These are phyloP conservation scores for Poicephalus meyeri DNA, from an alignment of 2,113 vertebrate genomes.

Conservation along the genomic window DNA sequence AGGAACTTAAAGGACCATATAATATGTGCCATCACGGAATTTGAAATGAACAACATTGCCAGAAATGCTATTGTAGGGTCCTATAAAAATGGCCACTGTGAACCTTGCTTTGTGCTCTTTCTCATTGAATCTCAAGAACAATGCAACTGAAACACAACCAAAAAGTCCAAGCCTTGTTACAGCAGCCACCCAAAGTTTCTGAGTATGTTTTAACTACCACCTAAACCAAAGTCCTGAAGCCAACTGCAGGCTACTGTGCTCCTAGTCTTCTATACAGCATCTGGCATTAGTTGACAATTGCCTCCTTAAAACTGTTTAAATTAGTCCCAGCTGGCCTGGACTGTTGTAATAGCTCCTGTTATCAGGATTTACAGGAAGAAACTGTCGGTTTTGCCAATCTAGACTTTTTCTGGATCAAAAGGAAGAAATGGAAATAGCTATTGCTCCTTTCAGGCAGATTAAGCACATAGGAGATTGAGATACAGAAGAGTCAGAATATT, in stretches of 20 bases:
- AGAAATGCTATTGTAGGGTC: background rate
- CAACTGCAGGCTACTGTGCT: background rate
- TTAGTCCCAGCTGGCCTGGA: background rate
- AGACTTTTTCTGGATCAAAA: background rate
- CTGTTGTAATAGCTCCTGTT: background rate
- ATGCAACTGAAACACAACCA: background rate
- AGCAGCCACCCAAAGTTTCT: background rate
- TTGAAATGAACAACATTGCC: background rate
- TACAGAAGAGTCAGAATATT: background rate
- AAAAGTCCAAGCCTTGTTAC: background rate
- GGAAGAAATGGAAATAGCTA: background rate
- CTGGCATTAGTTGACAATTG: background rate
- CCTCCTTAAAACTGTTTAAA: background rate
- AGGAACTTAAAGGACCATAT: background rate
- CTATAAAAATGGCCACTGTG: background rate
- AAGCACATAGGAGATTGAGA: background rate
- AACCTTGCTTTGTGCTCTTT: background rate
- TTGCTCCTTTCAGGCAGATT: background rate
- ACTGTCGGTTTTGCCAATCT: background rate
- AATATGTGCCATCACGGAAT: background rate
- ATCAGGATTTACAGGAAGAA: background rate
- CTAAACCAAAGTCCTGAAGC: background rate
- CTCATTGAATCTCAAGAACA: background rate
- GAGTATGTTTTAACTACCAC: background rate
- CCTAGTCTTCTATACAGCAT: background rate